Evolutionary conservation across 1,140 invertebrate species (phyloP).

Genomic region (Brachionus koreanus): DNA sequence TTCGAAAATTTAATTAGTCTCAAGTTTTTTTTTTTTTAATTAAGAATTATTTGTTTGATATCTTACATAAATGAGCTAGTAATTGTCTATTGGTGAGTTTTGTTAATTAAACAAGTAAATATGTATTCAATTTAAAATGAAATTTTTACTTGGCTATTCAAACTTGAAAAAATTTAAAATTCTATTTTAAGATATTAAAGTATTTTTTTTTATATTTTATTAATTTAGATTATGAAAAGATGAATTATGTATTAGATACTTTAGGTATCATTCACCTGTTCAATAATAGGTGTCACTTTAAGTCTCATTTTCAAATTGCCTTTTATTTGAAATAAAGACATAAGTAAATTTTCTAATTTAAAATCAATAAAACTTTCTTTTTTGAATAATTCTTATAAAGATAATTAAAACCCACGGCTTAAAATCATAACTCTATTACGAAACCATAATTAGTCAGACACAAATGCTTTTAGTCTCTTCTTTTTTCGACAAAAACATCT

Average conservation of each 20-base stretch:
- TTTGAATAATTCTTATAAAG: not conserved
- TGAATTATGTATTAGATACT: conserved; percentile 15
- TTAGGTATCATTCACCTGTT: not conserved
- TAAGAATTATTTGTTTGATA: not conserved
- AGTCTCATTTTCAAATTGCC: not conserved
- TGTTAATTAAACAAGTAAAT: conserved; percentile 18
- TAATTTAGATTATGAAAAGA: not conserved
- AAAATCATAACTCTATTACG: not conserved
- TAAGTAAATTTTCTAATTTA: not conserved
- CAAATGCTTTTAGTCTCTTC: no score
- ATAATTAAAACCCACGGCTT: not conserved
- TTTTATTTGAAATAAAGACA: not conserved
- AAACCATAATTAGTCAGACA: no score
- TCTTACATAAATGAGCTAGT: conserved; percentile 3
- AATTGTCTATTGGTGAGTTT: conserved; percentile 7
- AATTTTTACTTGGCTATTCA: conserved; percentile 3
- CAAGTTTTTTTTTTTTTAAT: not conserved
- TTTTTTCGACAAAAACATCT: no score
- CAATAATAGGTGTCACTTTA: not conserved
- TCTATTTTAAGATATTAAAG: not conserved
- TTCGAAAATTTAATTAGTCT: conserved; percentile 10
- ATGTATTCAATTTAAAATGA: conserved; percentile 4
- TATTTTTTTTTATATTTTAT: not conserved
- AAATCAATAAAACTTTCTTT: not conserved
- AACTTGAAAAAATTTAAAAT: conserved; percentile 11